Base-by-base conservation (phyloP, 2,797 vertebrate species). In the Pseudomugil tenellus region DNA sequence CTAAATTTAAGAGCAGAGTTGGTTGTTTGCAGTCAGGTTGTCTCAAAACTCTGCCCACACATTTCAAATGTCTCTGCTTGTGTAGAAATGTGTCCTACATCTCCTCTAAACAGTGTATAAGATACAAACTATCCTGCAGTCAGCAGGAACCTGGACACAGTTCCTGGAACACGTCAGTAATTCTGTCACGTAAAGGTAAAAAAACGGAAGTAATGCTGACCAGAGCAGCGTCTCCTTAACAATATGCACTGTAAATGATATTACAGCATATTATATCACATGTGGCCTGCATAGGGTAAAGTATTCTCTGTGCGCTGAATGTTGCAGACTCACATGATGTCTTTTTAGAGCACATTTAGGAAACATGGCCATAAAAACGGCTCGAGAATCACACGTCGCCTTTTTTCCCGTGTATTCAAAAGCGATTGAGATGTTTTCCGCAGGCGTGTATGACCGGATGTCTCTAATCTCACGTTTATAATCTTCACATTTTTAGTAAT, bases 121-220 rank as follows among this genome's bases (percentile, higher is more conserved):
- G n/a, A n/a, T n/a, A 37, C 14, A 37, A 37, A 37, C 35, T 37
- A 37, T 13, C 35, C 35, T 37, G 35, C 11, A 9, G 17, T 26
- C 14, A 32, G 17, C n/a, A n/a, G 75, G 81, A 35, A 63, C 58
- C 16, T 58, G 41, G 67, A 74, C 67, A 74, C 28, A 0, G 28
- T 31, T 76, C 10, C 68, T 39, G 52, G 48, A 32, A 37, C 12
- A 26, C 56, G 59, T 66, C 48, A 12, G 26, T 79, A 81, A 78
- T 80, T 0, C 51, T 63, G 77, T 71, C 62, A 70, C 58, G 68
- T 63, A 59, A 31, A 70, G 59, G 25, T 49, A 16, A 0, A 43
- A 12, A 62, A 63, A 65, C 19, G n/a, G 41, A 67, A 48, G 52
- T 34, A 56, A 70, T 3, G 12, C 52, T 57, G 70, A 59, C 21